Evolutionary conservation across 35 echinoderm and acorn worm species (phyloP), one percentile per base, ranked within the genome.

Genomic region (Apostichopus parvimensis): DNA sequence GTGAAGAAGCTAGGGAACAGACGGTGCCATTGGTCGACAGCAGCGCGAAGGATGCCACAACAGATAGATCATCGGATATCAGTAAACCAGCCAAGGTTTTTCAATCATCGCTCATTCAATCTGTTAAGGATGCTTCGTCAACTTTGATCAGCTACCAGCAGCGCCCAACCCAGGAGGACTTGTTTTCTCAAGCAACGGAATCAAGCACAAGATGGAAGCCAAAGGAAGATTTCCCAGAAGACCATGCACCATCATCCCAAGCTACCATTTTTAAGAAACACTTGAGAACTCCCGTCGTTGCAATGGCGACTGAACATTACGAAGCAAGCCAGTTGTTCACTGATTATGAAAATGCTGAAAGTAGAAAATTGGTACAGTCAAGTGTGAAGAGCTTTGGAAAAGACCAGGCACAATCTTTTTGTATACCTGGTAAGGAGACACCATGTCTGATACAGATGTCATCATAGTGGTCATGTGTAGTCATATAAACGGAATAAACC

Each of bases 301-400:
- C 81, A 6, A 84, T 84, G 57, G 81, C 56, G 24, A 84, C 81
- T 22, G 81, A 84, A 58, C 6, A 84, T 84, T 84, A 84, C 54
- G 6, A 58, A 6, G 28, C 54, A 84, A 59, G 54, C 53, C 53
- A n/a, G 56, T 84, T 60, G 52, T 84, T 84, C 53, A 20, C 10
- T 13, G 71, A 75, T 22, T 75, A 6, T 75, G 20, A 75, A 75
- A 7, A 13, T 5, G 7, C 21, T 75, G 71, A 75, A n/a, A 75
- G 71, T 75, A 75, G 71, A 7, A 18, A 68, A 68, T 14, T 14
- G 13, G 64, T 18, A 68, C 64, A 68, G 11, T 68, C 64, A 14
- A 18, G 11, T 14, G 64, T 14, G 18, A 68, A 18, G 18, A 11
- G 18, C 11, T 68, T 18, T 0, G 64, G 18, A 68, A 75, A n/a